phyloP scores from a whole-genome alignment of 35 echinoderm and acorn worm genomes.

The Amphiura filiformis region DNA sequence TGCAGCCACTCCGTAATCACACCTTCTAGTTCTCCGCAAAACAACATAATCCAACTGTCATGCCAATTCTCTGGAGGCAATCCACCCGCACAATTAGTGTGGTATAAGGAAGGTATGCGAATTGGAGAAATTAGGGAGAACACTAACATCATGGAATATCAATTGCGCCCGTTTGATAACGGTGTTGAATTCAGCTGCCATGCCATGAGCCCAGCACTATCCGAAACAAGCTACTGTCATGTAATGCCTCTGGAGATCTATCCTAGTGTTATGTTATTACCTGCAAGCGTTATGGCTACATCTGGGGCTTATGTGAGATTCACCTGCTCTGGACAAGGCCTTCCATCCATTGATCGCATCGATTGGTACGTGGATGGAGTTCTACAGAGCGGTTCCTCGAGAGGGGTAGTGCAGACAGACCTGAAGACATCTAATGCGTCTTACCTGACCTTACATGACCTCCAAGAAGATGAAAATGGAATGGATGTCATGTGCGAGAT shows the following conservation, averaged over 20 bases:
- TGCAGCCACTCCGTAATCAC: not conserved
- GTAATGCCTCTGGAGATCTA: not conserved
- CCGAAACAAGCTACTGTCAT: not conserved
- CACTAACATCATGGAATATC: not conserved
- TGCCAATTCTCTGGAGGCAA: not conserved
- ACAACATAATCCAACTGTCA: not conserved
- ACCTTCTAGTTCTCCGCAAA: not conserved
- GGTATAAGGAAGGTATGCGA: not conserved
- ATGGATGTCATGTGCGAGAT: not conserved
- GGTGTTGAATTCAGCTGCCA: not conserved
- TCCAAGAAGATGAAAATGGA: not conserved
- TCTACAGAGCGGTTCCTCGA: not conserved
- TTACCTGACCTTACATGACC: not conserved
- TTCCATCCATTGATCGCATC: not conserved
- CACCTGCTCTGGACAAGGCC: not conserved
- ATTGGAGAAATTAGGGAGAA: not conserved
- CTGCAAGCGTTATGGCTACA: not conserved
- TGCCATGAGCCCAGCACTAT: not conserved
- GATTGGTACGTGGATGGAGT: not conserved
- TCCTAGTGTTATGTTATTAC: not conserved
- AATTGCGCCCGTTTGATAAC: not conserved
- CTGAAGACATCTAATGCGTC: not conserved
- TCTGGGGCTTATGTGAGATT: not conserved
- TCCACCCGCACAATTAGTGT: not conserved
- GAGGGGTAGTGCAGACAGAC: not conserved